Evolutionary conservation across 2,888 invertebrate species (phyloP).

Genomic region (Drymonia ruficornis): DNA sequence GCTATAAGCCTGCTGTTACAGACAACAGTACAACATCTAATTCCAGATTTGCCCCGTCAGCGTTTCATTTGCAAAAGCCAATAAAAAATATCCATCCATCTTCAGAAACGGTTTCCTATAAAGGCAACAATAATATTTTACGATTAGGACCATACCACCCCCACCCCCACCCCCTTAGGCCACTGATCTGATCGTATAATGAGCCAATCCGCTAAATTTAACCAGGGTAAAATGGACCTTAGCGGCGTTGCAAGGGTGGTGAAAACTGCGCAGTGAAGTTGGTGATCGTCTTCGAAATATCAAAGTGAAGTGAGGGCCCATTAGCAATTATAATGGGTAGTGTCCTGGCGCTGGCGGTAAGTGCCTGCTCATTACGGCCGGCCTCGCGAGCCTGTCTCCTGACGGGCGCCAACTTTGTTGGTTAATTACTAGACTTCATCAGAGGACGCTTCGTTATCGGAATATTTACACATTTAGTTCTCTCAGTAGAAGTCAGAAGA

Average conservation of each 20-base stretch:
- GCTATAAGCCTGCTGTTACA: too few species aligned
- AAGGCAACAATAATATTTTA: constrained; percentile 56
- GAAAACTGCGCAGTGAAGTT: constrained; percentile 7
- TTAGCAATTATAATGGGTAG: constrained; percentile 78
- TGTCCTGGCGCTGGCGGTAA: constrained; percentile 50
- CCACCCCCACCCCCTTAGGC: constrained; percentile 34
- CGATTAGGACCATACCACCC: constrained; percentile 47
- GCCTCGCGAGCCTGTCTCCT: constrained; percentile 15
- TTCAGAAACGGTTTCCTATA: constrained; percentile 9
- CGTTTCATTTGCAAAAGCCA: not conserved
- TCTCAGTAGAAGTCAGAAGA: not conserved
- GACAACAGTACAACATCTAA: too few species aligned
- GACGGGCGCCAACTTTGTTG: constrained; percentile 26
- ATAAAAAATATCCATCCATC: not conserved
- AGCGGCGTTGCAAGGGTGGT: not conserved
- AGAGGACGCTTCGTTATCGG: constrained; percentile 16
- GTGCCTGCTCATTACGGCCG: constrained; percentile 70
- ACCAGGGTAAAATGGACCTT: not conserved
- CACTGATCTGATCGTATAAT: constrained; percentile 49
- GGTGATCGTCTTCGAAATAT: constrained; percentile 45
- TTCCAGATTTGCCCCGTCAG: too few species aligned
- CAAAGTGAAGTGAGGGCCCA: constrained; percentile 55
- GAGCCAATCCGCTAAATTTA: constrained; percentile 34
- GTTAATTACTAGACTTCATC: constrained; percentile 36
- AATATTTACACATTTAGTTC: constrained; percentile 6